A percentile compares a stretch with the other conserved stretches of the same genome.
These are phyloP conservation scores for Girardinus metallicus DNA, from an alignment of 2,797 vertebrate genomes.

Conservation along the genomic window DNA sequence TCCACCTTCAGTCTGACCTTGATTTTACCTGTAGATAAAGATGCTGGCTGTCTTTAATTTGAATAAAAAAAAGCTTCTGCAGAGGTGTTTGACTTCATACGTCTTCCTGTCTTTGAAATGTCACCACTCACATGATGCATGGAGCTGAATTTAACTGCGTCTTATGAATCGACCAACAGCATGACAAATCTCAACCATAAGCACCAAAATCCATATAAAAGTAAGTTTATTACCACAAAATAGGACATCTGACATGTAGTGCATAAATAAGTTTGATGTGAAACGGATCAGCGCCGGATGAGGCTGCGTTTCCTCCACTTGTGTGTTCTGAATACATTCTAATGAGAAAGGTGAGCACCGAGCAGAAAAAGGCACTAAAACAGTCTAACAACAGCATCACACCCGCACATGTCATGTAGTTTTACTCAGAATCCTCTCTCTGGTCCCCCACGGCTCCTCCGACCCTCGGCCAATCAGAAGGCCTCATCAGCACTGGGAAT, in stretches of 20 bases:
- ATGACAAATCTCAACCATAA: conserved; percentile 25
- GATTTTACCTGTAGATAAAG: conserved; percentile 18
- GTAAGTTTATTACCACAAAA: conserved; percentile 82
- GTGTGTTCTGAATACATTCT: conserved; percentile 53
- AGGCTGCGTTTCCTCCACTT: conserved; percentile 22
- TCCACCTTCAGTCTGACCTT: conserved; percentile 12
- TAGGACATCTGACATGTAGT: conserved; percentile 78
- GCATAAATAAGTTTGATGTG: conserved; percentile 75
- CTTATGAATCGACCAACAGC: conserved; percentile 2
- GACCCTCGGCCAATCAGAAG: conserved; percentile 62
- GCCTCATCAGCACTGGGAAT: conserved; percentile 68
- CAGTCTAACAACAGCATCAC: conserved; percentile 47
- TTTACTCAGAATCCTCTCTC: conserved; percentile 65
- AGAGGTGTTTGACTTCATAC: background rate
- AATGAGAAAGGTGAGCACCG: conserved; percentile 63
- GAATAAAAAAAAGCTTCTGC: conserved; percentile 24
- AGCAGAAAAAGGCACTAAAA: conserved; percentile 78
- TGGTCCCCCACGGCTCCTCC: conserved; percentile 12
- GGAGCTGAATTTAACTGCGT: conserved; percentile 11
- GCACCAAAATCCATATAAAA: conserved; percentile 70
- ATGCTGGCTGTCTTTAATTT: conserved; percentile 40
- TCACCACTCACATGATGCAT: conserved; percentile 5
- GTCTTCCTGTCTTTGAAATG: conserved; percentile 21
- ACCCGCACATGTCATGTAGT: conserved; percentile 38
- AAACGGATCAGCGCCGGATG: conserved; percentile 37